These are phyloP conservation scores for Resseliella maxima DNA, from an alignment of 2,888 invertebrate species.

Conservation along the genomic window DNA sequence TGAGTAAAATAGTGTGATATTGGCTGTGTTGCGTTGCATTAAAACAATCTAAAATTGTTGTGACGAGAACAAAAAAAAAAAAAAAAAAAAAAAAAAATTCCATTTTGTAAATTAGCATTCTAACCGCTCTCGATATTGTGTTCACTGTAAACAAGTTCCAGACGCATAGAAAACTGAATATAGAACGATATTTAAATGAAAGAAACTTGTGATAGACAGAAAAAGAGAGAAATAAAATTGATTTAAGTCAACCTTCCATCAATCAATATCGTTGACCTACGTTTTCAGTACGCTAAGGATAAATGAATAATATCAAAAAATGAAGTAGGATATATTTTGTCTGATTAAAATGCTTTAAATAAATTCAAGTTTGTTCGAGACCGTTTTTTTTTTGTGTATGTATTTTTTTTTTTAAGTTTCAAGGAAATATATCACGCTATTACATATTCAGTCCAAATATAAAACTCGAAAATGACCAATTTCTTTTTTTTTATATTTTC, in stretches of 20 bases:
- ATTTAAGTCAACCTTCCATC: conserved; percentile 29
- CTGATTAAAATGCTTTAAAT: too few relatives aligned
- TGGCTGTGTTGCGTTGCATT: too few relatives aligned
- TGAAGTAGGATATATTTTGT: not conserved
- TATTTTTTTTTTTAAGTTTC: not conserved
- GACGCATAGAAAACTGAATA: not conserved
- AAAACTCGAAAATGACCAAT: not conserved
- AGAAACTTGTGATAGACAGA: too few relatives aligned
- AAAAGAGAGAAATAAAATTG: not conserved
- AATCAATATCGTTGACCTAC: conserved; percentile 37
- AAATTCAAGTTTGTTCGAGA: not conserved
- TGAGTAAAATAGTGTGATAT: too few relatives aligned
- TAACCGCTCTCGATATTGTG: not conserved
- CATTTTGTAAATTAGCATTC: conserved; percentile 4
- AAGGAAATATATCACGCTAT: not conserved
- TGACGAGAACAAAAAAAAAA: not conserved
- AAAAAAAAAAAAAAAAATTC: not conserved
- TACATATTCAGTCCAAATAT: not conserved
- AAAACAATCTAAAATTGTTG: not conserved
- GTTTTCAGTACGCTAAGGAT: conserved; percentile 19
- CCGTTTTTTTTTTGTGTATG: not conserved
- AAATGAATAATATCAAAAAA: conserved; percentile 3
- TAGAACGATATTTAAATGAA: not conserved
- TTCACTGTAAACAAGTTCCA: not conserved
- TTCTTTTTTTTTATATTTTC: not conserved